These are phyloP conservation scores for Synanthedon myopaeformis DNA, from an alignment of 2,888 invertebrate species.

Conservation along the genomic window DNA sequence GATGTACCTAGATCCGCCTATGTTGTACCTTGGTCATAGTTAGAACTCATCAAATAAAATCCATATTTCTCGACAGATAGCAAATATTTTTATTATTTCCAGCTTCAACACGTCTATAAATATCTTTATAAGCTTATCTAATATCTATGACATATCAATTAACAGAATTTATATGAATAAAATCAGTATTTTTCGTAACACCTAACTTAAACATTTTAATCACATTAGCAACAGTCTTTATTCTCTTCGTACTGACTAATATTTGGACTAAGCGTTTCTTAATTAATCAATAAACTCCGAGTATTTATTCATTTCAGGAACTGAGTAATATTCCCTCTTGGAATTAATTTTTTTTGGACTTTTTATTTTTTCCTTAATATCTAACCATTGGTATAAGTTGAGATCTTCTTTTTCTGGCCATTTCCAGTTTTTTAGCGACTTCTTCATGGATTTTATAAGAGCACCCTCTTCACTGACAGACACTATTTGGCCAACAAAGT, in stretches of 20 bases:
- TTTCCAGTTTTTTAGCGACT: slow-evolving; percentile 1
- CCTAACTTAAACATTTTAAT: slow-evolving; percentile 3
- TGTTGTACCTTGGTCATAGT: slow-evolving; percentile 2
- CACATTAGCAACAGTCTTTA: slow-evolving; percentile 2
- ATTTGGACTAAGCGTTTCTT: slow-evolving; percentile 2
- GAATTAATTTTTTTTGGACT: slow-evolving; percentile 2
- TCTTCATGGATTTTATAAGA: slow-evolving; percentile 2
- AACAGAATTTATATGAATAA: slow-evolving; percentile 3
- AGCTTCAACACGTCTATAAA: slow-evolving; percentile 2
- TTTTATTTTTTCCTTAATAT: too few relatives aligned
- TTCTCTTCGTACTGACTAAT: slow-evolving; percentile 1
- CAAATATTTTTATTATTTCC: slow-evolving; percentile 2
- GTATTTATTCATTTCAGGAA: slow-evolving; percentile 4
- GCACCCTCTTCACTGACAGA: slow-evolving; percentile 1
- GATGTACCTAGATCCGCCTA: slow-evolving; percentile 1
- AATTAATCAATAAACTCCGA: slow-evolving; percentile 3
- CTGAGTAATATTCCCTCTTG: slow-evolving; percentile 3
- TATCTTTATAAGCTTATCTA: slow-evolving; percentile 2
- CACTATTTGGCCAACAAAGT: slow-evolving; percentile 2
- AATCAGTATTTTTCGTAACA: slow-evolving; percentile 2
- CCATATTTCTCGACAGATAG: neutral
- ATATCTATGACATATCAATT: slow-evolving; percentile 3
- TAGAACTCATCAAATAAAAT: slow-evolving; percentile 1
- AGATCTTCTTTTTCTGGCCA: slow-evolving; percentile 1
- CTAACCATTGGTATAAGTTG: too few relatives aligned